Evolutionary conservation across 1,140 invertebrate species (phyloP).

Genomic region (Choristoneura fumiferana): DNA sequence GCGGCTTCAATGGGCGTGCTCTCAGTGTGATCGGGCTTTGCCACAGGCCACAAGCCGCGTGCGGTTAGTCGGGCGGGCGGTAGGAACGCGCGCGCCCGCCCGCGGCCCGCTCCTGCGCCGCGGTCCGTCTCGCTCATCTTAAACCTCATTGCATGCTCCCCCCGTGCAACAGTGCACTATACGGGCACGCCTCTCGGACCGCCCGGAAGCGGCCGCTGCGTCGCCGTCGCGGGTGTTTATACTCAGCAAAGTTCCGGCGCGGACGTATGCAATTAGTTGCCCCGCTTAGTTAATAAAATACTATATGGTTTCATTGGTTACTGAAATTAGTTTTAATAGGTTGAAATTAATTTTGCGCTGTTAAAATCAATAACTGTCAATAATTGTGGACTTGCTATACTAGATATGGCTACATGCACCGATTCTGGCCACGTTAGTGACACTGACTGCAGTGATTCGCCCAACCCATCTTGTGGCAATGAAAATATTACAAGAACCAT

Average conservation of each 20-base stretch:
- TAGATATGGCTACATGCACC: slow-evolving; percentile 2
- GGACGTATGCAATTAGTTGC: slow-evolving; percentile 33
- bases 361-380: no score
- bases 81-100: slow-evolving; percentile 39
- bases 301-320: no score
- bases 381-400: no score
- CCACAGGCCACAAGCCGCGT: slow-evolving; percentile 3
- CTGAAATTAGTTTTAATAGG: no score
- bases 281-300: neutral
- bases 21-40: slow-evolving; percentile 9
- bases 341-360: no score
- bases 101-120: slow-evolving; percentile 28
- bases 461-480: neutral
- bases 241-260: slow-evolving; percentile 42
- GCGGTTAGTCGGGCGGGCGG: slow-evolving; percentile 44
- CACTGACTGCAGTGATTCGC: slow-evolving; percentile 4
- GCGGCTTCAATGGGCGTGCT: slow-evolving; percentile 39
- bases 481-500: neutral
- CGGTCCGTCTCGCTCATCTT: slow-evolving; percentile 22
- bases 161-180: slow-evolving; percentile 24
- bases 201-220: slow-evolving; percentile 53
- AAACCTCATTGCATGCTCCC: slow-evolving; percentile 32
- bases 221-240: slow-evolving; percentile 70
- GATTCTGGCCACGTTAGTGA: slow-evolving; percentile 8
- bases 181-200: slow-evolving; percentile 42